These are phyloP conservation scores for Drosophila bocki DNA, from an alignment of 1,140 invertebrate genomes.

Conservation along the genomic window DNA sequence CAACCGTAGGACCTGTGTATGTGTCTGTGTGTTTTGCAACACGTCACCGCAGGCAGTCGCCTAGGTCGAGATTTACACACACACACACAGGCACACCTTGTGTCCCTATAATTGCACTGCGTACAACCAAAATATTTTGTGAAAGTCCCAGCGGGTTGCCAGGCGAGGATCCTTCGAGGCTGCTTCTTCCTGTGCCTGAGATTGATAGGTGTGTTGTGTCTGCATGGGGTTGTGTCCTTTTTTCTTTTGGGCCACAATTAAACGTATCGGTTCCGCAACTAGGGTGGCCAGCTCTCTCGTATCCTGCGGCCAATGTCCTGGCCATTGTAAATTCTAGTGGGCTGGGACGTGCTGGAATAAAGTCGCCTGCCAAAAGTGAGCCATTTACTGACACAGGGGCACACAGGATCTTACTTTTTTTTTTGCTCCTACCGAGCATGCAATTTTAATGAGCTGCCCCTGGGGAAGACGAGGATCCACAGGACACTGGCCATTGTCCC, in stretches of 20 bases:
- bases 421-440: conserved; percentile 48
- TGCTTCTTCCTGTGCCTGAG: conserved; percentile 20
- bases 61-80: conserved; percentile 59
- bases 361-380: conserved; percentile 79
- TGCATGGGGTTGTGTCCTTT: conserved; percentile 43
- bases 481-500: conserved; percentile 15
- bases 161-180: conserved; percentile 10
- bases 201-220: conserved; percentile 66
- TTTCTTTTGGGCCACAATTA: conserved; percentile 80
- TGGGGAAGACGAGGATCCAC: conserved; percentile 14
- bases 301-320: conserved; percentile 41
- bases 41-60: conserved; percentile 62
- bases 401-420: conserved; percentile 45
- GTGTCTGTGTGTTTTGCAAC: conserved; percentile 74
- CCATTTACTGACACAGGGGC: conserved; percentile 70
- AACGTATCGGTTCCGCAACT: conserved; percentile 81
- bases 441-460: conserved; percentile 64
- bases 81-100: conserved; percentile 41
- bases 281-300: conserved; percentile 63
- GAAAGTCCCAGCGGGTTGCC: conserved; percentile 73
- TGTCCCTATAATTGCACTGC: conserved; percentile 75
- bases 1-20: conserved; percentile 69
- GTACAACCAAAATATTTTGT: conserved; percentile 84
- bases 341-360: conserved; percentile 64
- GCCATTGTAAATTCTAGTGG: conserved; percentile 57